A percentile compares a stretch with the other conserved stretches of the same genome.
Evolutionary conservation across 2,113 vertebrate species (phyloP).

Genomic region (Platichthys flesus): DNA sequence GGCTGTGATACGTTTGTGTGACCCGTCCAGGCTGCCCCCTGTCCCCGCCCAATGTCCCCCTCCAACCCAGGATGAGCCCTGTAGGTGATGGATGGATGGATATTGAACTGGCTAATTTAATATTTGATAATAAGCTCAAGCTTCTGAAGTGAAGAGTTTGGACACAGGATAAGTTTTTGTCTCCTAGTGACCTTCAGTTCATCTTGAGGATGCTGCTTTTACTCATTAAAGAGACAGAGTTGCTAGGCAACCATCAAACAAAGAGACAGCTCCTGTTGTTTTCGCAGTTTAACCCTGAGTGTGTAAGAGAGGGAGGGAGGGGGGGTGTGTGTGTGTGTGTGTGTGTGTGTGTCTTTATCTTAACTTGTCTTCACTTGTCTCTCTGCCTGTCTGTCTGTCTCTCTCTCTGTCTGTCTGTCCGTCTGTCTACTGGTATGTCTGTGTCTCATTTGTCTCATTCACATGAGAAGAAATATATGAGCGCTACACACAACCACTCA

Average conservation of each 20-base stretch:
- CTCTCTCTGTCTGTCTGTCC: slow-evolving; percentile 22
- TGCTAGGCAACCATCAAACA: slow-evolving; percentile 62
- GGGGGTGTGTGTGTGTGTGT: neutral
- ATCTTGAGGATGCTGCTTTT: slow-evolving; percentile 40
- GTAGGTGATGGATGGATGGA: neutral
- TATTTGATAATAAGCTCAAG: neutral
- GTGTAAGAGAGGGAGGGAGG: neutral
- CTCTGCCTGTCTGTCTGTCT: slow-evolving; percentile 22
- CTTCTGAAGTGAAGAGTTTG: neutral
- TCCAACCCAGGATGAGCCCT: too few relatives aligned
- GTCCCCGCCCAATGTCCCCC: too few relatives aligned
- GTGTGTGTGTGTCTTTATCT: neutral
- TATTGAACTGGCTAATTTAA: neutral
- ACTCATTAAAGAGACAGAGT: slow-evolving; percentile 22
- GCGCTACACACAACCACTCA: slow-evolving; percentile 8
- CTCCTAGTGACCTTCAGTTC: slow-evolving; percentile 23
- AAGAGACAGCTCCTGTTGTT: slow-evolving; percentile 23
- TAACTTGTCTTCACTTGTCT: neutral
- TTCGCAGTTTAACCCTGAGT: slow-evolving; percentile 31
- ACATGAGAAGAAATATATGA: slow-evolving; percentile 17
- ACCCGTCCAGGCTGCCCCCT: too few relatives aligned
- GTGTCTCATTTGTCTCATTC: slow-evolving; percentile 46
- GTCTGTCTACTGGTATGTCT: slow-evolving; percentile 48
- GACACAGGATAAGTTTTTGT: neutral
- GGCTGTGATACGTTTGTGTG: neutral